Evolutionary conservation across 2,888 invertebrate species (phyloP), one percentile per base, ranked within the genome.

Genomic region (Dione vanillae): DNA sequence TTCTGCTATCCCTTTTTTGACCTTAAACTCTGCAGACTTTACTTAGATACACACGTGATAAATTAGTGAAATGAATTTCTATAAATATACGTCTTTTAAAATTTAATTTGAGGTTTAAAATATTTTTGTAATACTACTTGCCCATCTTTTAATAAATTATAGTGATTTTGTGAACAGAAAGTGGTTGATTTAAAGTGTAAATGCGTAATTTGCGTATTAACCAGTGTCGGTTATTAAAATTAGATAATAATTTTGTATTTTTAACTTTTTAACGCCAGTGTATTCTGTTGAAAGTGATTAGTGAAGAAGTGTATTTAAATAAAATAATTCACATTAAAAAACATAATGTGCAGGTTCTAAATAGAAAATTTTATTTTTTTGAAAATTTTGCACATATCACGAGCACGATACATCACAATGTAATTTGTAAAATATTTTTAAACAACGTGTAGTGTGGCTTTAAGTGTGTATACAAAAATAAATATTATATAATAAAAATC

Each of bases 361-460:
- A 84, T 77, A 86, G 79, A 86, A 86, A 86, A 84, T 83, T 84
- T 87, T 84, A 84, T 86, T 82, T 82, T 85, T 61, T 61, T 61
- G 61, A 61, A 85, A 89, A 78, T 85, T 85, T 87, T 83, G 90
- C 92, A 92, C 92, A 82, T 83, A 83, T 85, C 91, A 90, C 90
- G 81, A 90, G 87, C 85, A 84, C n/a, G n/a, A 88, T 85, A 85
- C 84, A 82, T 85, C 90, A 89, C 92, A 93, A 92, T 91, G 91
- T 91, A 92, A 93, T 90, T 88, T 87, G 82, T 85, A 85, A 77
- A 83, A 84, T 83, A 86, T 86, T 83, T 84, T 82, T 80, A 82
- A 85, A 85, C 83, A 81, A 49, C 27, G 80, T 87, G 83, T 88
- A 81, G 85, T 87, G 87, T 89, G 79, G 91, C 92, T 92, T 91